A percentile compares a stretch with the other conserved stretches of the same genome.
Evolutionary conservation across 2,888 invertebrate species (phyloP).

Genomic region (Coelogynopora nodosa): DNA sequence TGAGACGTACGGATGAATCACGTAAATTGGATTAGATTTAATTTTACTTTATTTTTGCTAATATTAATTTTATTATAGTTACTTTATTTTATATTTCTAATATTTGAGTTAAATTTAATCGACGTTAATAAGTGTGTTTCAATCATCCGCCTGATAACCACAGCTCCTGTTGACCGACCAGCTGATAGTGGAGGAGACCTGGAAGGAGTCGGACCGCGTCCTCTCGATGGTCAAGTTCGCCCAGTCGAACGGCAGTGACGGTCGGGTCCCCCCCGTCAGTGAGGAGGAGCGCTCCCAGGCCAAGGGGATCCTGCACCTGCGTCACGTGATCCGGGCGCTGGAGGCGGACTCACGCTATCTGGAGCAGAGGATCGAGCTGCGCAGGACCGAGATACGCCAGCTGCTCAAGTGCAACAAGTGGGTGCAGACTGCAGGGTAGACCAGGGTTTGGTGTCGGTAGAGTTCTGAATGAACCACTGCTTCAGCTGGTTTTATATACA

Average conservation of each 20-base stretch:
- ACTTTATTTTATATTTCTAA: no score
- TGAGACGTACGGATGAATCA: no score
- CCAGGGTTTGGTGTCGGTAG: neutral
- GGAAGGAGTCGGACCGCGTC: neutral
- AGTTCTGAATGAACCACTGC: neutral
- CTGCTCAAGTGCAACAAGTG: neutral
- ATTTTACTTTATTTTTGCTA: no score
- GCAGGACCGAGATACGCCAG: neutral
- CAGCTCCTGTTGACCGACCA: neutral
- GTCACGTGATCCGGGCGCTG: neutral
- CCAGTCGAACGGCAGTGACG: neutral
- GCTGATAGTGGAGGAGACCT: neutral
- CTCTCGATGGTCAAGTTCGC: neutral
- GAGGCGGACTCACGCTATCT: neutral
- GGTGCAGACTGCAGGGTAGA: neutral
- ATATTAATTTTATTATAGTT: no score
- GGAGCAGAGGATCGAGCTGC: neutral
- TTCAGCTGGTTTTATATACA: no score
- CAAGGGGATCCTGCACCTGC: neutral
- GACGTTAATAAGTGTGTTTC: no score
- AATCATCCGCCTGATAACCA: no score
- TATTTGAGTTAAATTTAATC: no score
- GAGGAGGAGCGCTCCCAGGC: neutral
- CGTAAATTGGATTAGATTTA: no score
- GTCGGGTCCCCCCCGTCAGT: neutral